A percentile compares a stretch with the other conserved stretches of the same genome.
These are phyloP conservation scores for Corythornis vintsioides DNA, from an alignment of 2,113 vertebrate genomes.

Conservation along the genomic window DNA sequence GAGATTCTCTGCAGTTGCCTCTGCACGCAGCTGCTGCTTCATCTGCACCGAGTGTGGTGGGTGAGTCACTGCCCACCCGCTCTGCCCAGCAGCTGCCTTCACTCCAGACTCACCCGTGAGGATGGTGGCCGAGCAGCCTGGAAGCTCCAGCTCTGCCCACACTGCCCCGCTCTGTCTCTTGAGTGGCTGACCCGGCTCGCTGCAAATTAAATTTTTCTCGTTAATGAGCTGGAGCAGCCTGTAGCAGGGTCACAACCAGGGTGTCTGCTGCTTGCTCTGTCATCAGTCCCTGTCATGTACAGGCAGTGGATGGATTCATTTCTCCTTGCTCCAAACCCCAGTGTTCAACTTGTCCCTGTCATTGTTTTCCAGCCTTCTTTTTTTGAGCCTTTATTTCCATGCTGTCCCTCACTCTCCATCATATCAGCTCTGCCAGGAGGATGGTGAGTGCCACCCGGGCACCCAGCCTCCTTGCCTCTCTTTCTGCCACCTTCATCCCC, in stretches of 20 bases:
- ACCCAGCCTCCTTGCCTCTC: background rate
- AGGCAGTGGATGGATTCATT: background rate
- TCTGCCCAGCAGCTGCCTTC: background rate
- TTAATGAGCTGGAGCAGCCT: background rate
- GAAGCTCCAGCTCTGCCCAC: background rate
- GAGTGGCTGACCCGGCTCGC: background rate
- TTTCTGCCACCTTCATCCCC: background rate
- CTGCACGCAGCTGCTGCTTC: background rate
- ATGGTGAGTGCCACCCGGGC: background rate
- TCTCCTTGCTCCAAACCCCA: conserved; percentile 2
- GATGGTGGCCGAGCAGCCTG: background rate
- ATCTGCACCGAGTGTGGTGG: background rate
- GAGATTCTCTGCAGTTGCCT: background rate
- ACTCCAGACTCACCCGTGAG: background rate
- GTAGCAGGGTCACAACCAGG: background rate
- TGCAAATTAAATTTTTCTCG: background rate
- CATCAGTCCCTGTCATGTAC: background rate
- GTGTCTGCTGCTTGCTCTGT: conserved; percentile 33
- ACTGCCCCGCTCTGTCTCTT: background rate
- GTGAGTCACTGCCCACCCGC: background rate
- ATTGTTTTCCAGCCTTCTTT: background rate
- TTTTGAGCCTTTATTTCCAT: background rate
- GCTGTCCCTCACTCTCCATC: background rate
- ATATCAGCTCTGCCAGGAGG: background rate
- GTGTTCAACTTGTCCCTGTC: background rate